Evolutionary conservation across 2,888 invertebrate species (phyloP).

Genomic region (Cephus sareptanus): DNA sequence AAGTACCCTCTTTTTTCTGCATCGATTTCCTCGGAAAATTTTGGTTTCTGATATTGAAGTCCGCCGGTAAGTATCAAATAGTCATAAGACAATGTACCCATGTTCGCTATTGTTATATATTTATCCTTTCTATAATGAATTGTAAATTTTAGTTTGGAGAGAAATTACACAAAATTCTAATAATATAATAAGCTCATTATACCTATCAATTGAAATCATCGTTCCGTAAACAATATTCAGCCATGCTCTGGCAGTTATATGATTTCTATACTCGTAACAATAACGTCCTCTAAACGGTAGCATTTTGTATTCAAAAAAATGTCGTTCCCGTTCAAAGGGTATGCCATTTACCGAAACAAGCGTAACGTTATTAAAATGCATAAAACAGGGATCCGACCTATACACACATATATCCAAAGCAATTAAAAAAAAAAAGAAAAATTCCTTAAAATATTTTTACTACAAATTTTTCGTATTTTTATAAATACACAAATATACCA

Average conservation of each 20-base stretch:
- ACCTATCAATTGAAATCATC: constrained; percentile 72
- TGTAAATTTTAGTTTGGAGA: background rate
- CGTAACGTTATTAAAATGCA: constrained; percentile 77
- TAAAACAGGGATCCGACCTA: constrained; percentile 66
- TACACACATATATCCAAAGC: constrained; percentile 9
- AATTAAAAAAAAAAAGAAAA: background rate
- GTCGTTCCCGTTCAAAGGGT: constrained; percentile 67
- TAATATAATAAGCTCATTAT: constrained; percentile 21
- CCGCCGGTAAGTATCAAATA: constrained; percentile 59
- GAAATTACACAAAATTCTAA: background rate
- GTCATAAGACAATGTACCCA: constrained; percentile 54
- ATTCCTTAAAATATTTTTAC: background rate
- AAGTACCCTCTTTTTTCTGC: constrained; percentile 31
- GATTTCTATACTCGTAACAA: constrained; percentile 69
- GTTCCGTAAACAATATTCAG: constrained; percentile 74
- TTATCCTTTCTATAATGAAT: constrained; percentile 68
- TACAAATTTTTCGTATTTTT: too few species aligned
- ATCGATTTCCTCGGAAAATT: constrained; percentile 27
- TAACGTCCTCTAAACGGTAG: constrained; percentile 70
- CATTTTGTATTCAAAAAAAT: constrained; percentile 63
- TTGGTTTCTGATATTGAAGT: constrained; percentile 44
- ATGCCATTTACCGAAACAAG: constrained; percentile 77
- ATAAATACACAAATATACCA: constrained; percentile 57
- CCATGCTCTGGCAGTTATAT: constrained; percentile 73
- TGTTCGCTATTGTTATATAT: constrained; percentile 67